Percentiles rank a stretch among this genome's conserved stretches.
Evolutionary conservation across 2,113 vertebrate species (phyloP).

Genomic region (Anser brachyrhynchus): DNA sequence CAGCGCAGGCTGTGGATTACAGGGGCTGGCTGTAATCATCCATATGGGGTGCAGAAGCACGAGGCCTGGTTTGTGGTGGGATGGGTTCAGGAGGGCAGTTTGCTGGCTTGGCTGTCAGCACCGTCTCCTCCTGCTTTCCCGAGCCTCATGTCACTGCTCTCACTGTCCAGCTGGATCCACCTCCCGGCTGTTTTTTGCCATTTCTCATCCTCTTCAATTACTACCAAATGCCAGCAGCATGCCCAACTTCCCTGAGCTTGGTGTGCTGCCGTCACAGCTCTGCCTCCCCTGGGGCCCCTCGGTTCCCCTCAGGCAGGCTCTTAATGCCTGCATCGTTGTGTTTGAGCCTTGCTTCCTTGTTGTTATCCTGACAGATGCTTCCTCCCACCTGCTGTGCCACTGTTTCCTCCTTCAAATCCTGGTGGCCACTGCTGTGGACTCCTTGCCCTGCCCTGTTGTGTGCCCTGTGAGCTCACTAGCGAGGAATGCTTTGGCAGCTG

Average conservation of each 20-base stretch:
- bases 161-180: neutral
- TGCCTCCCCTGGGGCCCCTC: neutral
- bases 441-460: neutral
- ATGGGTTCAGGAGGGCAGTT: neutral
- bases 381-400: neutral
- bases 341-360: neutral
- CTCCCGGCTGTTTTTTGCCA: neutral
- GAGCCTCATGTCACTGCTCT: neutral
- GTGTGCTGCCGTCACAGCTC: neutral
- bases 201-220: neutral
- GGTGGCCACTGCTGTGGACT: neutral
- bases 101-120: neutral
- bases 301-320: neutral
- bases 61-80: neutral
- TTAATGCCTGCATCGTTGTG: neutral
- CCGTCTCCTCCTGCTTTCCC: neutral
- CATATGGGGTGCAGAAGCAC: neutral
- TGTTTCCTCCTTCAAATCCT: neutral
- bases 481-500: neutral
- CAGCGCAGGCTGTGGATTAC: accelerated
- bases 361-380: neutral
- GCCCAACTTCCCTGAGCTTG: neutral
- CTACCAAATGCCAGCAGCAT: neutral
- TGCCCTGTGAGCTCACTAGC: neutral
- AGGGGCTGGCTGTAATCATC: neutral